Percentiles rank a stretch among this genome's conserved stretches.
phyloP scores from a whole-genome alignment of 2,113 vertebrate species.

The Columba janthina region DNA sequence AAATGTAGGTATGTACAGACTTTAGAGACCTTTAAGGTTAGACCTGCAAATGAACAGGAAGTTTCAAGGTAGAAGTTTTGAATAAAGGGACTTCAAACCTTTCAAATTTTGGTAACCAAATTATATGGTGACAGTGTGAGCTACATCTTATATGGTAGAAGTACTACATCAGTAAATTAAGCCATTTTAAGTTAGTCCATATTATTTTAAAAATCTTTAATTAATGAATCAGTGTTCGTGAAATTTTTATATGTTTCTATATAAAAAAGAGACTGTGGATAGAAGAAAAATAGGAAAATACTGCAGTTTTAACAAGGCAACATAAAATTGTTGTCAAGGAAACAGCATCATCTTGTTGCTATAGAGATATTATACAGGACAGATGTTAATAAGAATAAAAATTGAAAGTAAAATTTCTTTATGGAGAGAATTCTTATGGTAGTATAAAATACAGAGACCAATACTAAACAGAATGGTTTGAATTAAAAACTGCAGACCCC shows the following conservation, averaged over 20 bases:
- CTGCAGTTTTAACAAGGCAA: background rate
- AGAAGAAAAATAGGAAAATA: background rate
- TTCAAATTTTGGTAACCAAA: background rate
- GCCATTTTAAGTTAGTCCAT: background rate
- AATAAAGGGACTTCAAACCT: background rate
- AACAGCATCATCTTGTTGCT: conserved; percentile 12
- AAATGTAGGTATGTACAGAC: background rate
- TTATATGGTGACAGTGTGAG: background rate
- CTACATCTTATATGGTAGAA: background rate
- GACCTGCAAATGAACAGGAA: background rate
- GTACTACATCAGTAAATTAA: background rate
- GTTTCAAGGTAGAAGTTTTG: background rate
- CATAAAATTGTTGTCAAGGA: background rate
- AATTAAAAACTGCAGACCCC: background rate
- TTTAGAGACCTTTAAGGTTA: background rate
- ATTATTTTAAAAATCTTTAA: background rate
- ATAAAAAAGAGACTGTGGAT: accelerated
- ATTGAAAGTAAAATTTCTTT: background rate
- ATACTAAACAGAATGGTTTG: background rate
- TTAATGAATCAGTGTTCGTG: background rate
- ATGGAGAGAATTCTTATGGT: background rate
- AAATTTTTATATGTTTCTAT: background rate
- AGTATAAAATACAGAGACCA: background rate
- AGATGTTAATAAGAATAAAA: background rate
- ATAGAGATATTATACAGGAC: background rate